Evolutionary conservation across 2,797 vertebrate genomes (phyloP).

Genomic region (Sebastes taczanowskii): DNA sequence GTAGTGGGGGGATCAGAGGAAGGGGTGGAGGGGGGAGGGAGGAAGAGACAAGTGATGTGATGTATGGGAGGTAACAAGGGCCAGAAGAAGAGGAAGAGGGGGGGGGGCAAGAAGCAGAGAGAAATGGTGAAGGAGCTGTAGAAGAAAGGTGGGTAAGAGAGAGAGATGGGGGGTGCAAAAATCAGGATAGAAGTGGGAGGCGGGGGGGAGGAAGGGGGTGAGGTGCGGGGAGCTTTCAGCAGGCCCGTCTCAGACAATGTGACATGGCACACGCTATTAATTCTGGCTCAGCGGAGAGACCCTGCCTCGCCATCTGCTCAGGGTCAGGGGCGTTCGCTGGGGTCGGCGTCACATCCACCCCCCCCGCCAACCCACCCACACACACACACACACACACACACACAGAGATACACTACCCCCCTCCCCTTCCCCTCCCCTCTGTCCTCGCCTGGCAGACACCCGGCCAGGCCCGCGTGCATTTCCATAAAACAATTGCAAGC

Average conservation of each 20-base stretch:
- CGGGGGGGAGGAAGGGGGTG: background rate
- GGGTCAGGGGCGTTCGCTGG: constrained; percentile 88
- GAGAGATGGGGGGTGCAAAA: constrained; percentile 18
- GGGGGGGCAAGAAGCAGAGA: background rate
- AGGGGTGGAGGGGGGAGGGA: background rate
- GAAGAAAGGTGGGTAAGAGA: constrained; percentile 2
- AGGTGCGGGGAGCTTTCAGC: constrained; percentile 34
- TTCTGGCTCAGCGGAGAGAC: constrained; percentile 89
- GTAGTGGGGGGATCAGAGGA: background rate
- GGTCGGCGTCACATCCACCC: constrained; percentile 82
- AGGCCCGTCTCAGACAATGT: constrained; percentile 87
- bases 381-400: constrained; percentile 46
- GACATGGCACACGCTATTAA: constrained; percentile 92
- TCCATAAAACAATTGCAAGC: constrained; percentile 87
- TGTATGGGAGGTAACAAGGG: constrained; percentile 28
- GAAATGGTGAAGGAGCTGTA: background rate
- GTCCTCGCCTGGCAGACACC: constrained; percentile 81
- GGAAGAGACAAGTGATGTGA: constrained; percentile 21
- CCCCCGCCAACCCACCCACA: constrained; percentile 46
- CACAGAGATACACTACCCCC: constrained; percentile 16
- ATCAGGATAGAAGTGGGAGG: constrained; percentile 44
- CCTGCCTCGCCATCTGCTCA: constrained; percentile 90
- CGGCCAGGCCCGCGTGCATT: constrained; percentile 80
- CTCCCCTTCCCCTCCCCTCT: constrained; percentile 25
- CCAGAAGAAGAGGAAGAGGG: background rate